These are phyloP conservation scores for Galagoides demidoff DNA, from an alignment of 2,797 vertebrate genomes.

Conservation along the genomic window DNA sequence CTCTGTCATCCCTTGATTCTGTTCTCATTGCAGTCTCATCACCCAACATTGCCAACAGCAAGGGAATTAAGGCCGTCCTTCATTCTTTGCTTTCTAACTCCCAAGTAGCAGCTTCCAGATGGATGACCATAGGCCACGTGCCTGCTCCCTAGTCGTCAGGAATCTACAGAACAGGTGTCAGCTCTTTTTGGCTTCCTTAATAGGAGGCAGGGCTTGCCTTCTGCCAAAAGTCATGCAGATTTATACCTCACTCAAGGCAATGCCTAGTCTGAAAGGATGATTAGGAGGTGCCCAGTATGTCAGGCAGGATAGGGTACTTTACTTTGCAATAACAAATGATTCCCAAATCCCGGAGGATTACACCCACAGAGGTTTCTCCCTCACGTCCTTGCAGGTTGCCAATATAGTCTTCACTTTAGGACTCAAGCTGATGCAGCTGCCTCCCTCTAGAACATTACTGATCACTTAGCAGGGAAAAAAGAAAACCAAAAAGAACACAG, in stretches of 20 bases:
- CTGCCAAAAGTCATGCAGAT: background rate
- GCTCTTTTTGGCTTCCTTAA: background rate
- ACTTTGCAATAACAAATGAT: background rate
- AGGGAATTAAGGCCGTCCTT: background rate
- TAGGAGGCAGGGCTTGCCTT: background rate
- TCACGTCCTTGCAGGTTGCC: background rate
- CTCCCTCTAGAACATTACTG: background rate
- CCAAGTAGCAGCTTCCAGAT: background rate
- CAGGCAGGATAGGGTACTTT: background rate
- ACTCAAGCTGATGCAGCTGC: background rate
- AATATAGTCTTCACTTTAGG: background rate
- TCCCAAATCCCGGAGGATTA: background rate
- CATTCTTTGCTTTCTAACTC: background rate
- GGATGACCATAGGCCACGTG: background rate
- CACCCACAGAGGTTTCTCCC: background rate
- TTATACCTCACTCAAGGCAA: background rate
- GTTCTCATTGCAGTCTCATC: background rate
- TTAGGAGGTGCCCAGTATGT: background rate
- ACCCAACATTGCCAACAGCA: background rate
- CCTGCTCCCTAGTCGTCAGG: background rate
- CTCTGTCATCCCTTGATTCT: background rate
- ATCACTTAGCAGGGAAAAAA: background rate
- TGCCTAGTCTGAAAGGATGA: background rate
- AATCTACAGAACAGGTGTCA: slow-evolving; percentile 22
- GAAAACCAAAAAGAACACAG: background rate